Base-by-base conservation (phyloP, 2,113 vertebrate genomes). In the Gnathonemus echidnorhynchus region DNA sequence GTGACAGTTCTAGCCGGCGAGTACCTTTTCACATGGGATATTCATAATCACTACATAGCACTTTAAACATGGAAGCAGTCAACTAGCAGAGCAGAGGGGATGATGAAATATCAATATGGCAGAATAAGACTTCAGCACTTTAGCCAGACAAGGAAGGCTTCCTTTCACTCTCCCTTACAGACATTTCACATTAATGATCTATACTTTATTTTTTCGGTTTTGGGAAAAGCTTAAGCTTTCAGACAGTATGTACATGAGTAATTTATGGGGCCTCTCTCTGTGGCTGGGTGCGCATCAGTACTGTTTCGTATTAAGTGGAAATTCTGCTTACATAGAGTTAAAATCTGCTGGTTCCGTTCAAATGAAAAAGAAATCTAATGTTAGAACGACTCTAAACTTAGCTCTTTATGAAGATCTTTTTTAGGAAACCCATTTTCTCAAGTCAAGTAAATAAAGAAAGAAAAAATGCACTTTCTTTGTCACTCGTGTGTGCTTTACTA, bases 81-180 rank as follows among this genome's bases (percentile, higher is more conserved):
- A 87, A 84, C 9, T 50, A 49, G 35, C 21, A 77, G 88, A 66
- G 56, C 50, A 15, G 39, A 50, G 85, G 90, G 89, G 91, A 92
- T 92, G 92, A 93, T 93, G 90, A 89, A 92, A 92, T 92, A 93
- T 90, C 92, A 92, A 91, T 93, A 92, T 93, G 91, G 92, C 91
- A 91, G 92, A 93, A 92, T 89, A 89, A 91, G 92, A 92, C 89
- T 92, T 92, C 89, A 90, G 89, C 88, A 88, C 86, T 89, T 88
- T 90, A 88, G 90, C 90, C 90, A 91, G 90, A 87, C 89, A 77
- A 49, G 77, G 89, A 89, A 83, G 89, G 89, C 46, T 90, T 89
- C 90, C 88, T 90, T 90, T 92, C 89, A 89, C 88, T 90, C 89
- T 92, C 91, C 88, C 90, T 90, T 91, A 92, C 91, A 90, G 89